phyloP scores from a whole-genome alignment of 2,888 invertebrate species.

The Melipona beecheii region DNA sequence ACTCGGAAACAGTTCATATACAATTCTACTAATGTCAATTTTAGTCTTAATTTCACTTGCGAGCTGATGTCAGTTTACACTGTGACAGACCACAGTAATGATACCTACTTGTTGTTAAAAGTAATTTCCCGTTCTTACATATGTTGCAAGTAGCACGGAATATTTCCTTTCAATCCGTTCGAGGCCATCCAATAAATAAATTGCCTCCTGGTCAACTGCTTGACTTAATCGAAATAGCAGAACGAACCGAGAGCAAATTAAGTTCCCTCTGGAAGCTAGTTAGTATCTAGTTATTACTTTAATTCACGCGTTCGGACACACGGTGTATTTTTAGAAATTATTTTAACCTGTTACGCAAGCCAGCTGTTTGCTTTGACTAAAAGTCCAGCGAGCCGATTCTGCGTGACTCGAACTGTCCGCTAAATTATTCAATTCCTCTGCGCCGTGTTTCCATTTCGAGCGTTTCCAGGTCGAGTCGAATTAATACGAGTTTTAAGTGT shows the following conservation, averaged over 20 bases:
- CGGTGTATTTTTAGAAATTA: slow-evolving; percentile 16
- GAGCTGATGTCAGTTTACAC: no score
- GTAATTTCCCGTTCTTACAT: no score
- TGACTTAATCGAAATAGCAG: background rate
- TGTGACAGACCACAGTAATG: no score
- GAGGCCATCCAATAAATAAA: background rate
- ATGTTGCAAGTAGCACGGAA: background rate
- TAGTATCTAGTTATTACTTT: background rate
- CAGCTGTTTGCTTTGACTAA: background rate
- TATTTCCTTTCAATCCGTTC: background rate
- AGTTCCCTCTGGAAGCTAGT: background rate
- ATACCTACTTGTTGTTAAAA: no score
- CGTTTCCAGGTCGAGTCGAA: no score
- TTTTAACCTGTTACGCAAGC: background rate
- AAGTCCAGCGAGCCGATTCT: background rate
- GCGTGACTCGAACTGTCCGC: background rate
- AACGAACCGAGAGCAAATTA: background rate
- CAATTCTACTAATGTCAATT: no score
- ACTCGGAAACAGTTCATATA: no score
- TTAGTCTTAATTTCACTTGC: no score
- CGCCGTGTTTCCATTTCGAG: no score
- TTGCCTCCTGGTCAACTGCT: background rate
- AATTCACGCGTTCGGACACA: background rate
- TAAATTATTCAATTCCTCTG: background rate
- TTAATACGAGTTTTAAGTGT: background rate